A percentile compares a stretch with the other conserved stretches of the same genome.
phyloP scores from a whole-genome alignment of 2,797 vertebrate species.

The Sorex maritimensis region DNA sequence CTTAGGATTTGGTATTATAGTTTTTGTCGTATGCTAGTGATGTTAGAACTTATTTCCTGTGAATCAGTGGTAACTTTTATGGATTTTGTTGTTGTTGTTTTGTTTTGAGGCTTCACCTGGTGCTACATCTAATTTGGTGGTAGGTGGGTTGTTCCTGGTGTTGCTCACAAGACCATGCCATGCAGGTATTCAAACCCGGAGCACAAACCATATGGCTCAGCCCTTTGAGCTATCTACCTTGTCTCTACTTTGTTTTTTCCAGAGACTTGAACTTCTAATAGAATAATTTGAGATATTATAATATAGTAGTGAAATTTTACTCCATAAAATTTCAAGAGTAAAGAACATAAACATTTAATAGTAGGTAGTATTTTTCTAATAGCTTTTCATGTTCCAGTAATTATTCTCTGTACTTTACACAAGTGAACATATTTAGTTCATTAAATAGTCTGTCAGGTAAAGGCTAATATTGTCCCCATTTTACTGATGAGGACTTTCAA shows the following conservation, averaged over 20 bases:
- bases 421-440: background rate
- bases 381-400: background rate
- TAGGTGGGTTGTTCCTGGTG: too few species aligned
- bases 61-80: background rate
- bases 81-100: too few species aligned
- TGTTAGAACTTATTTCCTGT: background rate
- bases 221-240: too few species aligned
- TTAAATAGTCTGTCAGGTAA: background rate
- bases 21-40: background rate
- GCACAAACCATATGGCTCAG: too few species aligned
- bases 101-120: too few species aligned
- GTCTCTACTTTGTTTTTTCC: background rate
- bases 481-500: too few species aligned
- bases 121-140: too few species aligned
- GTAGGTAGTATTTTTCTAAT: background rate
- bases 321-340: background rate
- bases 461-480: too few species aligned
- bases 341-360: conserved; percentile 5
- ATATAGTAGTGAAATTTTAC: background rate
- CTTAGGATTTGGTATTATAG: background rate
- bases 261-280: background rate
- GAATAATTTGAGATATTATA: background rate
- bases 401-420: background rate
- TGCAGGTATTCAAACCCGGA: too few species aligned
- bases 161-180: too few species aligned